A percentile compares a stretch with the other conserved stretches of the same genome.
Conservation (phyloP, 2,797 vertebrate genomes). For the Triplophysa bombifrons region DNA sequence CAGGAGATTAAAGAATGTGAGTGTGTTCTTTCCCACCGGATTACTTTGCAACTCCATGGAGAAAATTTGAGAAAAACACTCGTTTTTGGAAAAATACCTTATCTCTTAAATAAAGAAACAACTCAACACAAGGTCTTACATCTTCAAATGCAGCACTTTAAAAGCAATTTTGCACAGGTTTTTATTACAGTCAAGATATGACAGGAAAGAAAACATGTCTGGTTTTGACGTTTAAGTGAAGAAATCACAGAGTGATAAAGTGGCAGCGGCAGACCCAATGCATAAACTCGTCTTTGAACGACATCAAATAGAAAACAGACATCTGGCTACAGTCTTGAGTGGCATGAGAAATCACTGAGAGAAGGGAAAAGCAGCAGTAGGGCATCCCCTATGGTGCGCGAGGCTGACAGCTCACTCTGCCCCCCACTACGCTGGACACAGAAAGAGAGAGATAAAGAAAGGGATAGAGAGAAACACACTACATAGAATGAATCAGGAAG, state of each 20-base stretch:
- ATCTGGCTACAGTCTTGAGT: constrained; percentile 31
- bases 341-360: constrained; percentile 41
- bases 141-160: constrained; percentile 1
- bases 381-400: constrained; percentile 63
- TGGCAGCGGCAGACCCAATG: not conserved
- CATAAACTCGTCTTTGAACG: not conserved
- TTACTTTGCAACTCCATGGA: not conserved
- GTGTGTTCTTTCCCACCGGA: not conserved
- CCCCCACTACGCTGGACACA: not conserved
- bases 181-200: not conserved
- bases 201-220: not conserved
- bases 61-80: not conserved
- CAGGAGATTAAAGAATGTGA: not conserved
- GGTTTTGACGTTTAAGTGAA: constrained; percentile 26
- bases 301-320: not conserved
- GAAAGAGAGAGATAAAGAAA: constrained; percentile 3
- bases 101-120: not conserved
- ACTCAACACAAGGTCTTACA: not conserved
- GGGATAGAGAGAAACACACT: too few species aligned
- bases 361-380: constrained; percentile 19
- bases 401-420: constrained; percentile 61
- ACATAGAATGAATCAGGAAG: too few species aligned
- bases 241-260: constrained; percentile 31
- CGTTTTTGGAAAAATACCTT: not conserved
- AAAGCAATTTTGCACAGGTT: not conserved